A percentile compares a stretch with the other conserved stretches of the same genome.
phyloP scores from a whole-genome alignment of 2,888 invertebrate genomes.

The Lepidonotus clava region DNA sequence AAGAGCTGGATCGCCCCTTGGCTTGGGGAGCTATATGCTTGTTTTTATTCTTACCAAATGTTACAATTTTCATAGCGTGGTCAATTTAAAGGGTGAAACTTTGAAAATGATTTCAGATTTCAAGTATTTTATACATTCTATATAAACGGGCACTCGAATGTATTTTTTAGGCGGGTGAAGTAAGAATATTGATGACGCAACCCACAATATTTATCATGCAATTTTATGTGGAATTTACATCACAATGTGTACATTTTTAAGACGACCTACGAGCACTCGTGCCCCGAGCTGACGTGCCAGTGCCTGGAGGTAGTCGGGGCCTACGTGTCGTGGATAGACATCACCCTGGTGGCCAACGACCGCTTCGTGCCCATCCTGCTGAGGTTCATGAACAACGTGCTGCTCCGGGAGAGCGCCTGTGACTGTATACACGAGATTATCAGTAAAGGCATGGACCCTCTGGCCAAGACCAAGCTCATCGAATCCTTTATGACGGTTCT shows the following conservation, averaged over 20 bases:
- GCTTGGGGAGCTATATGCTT: too few relatives aligned
- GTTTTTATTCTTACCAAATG: too few relatives aligned
- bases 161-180: too few relatives aligned
- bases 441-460: conserved; percentile 84
- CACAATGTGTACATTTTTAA: conserved; percentile 62
- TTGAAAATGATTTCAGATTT: too few relatives aligned
- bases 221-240: neutral
- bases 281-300: conserved; percentile 79
- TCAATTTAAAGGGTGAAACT: too few relatives aligned
- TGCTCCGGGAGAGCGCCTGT: conserved; percentile 81
- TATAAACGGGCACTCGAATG: too few relatives aligned
- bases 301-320: conserved; percentile 83
- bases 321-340: conserved; percentile 84
- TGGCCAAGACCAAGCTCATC: conserved; percentile 82
- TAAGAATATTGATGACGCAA: too few relatives aligned
- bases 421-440: conserved; percentile 83
- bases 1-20: too few relatives aligned
- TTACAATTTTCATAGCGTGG: too few relatives aligned
- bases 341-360: conserved; percentile 83
- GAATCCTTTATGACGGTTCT: conserved; percentile 81
- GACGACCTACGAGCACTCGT: conserved; percentile 80
- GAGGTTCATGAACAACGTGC: conserved; percentile 76
- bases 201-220: too few relatives aligned
- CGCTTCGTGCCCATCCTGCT: conserved; percentile 82
- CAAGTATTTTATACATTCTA: too few relatives aligned